Evolutionary conservation across 2,888 invertebrate species (phyloP), one percentile per base, ranked within the genome.

Genomic region (Helobdella robusta): DNA sequence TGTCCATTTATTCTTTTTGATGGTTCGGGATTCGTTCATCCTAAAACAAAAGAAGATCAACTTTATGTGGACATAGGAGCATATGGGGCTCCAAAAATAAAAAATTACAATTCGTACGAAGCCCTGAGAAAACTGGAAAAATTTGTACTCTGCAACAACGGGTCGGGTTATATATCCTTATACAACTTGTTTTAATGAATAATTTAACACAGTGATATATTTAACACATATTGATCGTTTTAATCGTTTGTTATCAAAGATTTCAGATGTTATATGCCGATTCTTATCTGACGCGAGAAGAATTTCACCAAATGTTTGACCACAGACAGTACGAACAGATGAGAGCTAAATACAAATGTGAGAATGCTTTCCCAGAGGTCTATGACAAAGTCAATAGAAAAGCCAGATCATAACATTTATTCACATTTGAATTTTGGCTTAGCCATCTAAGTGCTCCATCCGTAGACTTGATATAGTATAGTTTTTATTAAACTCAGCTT

Each of bases 191-290:
- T n/a, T n/a, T n/a, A n/a, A n/a, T n/a, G n/a, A n/a, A n/a, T n/a
- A n/a, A n/a, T n/a, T n/a, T n/a, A n/a, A n/a, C n/a, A n/a, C n/a
- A n/a, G n/a, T n/a, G n/a, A n/a, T n/a, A n/a, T n/a, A n/a, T 23
- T 32, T 23, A 18, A 20, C 15, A 40, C 34, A 28, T 8, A 64
- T 6, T 11, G 25, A 30, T 23, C 25, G 5, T 32, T 28, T 8
- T 28, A n/a, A 8, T 56, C 30, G 15, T 25, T 25, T 36, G 8
- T 54, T 34, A 28, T 69, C 73, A 15, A 74, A 85, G 85, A 11
- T 89, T 86, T 78, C 89, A 89, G 80, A 89, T 89, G 89, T 79
- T 89, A 40, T 89, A 89, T 76, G 89, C 88, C 0, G 89, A 89
- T 75, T 87, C 87, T 0, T 89, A 85, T 79, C 85, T 87, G 72